Base-by-base conservation (phyloP, 2,113 vertebrate species). In the Lasiurus cinereus region DNA sequence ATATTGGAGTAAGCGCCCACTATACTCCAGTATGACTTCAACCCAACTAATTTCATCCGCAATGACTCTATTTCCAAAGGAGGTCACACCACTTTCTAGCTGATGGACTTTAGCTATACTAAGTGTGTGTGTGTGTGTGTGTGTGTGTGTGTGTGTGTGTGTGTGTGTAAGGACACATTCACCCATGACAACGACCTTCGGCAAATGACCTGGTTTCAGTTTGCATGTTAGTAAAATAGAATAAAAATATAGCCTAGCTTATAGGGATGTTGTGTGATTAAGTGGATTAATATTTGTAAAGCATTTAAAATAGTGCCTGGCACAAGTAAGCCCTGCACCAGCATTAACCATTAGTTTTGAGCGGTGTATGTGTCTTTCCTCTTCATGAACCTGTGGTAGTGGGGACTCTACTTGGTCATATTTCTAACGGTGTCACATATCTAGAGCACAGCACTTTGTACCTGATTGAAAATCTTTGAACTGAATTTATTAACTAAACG, bases 301-400 rank as follows among this genome's bases (percentile, higher is more conserved):
- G 29, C 13, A 7, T 46, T 54, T 70, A 48, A 91, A 39, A 33
- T 1, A 24, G 19, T 22, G 8, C 24, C 46, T 27, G 54, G 15
- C 7, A 36, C 39, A 39, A 4, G 19, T 43, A 67, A 83, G 27
- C 66, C 29, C 43, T 21, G 1, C 15, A 4, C 15, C 59, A 70
- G 10, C 29, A n/a, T 31, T 33, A 22, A n/a, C 36, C 93, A 12
- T 62, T 77, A 62, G 24, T 54, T 66, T 46, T 59, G 19, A 54
- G 3, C 39, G 39, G 0, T 18, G 36, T 69, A 0, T n/a, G 0
- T 33, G 10, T 80, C 33, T 83, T 0, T 56, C 46, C 66, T n/a
- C 36, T 50, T 78, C 54, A 31, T 16, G 50, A 36, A 54, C 52
- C 56, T 78, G 2, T 39, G n/a, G 12, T 31, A 33, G 0, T 15